These are phyloP conservation scores for Aplidium turbinatum DNA, from an alignment of 23 tunicate genomes.

Conservation along the genomic window DNA sequence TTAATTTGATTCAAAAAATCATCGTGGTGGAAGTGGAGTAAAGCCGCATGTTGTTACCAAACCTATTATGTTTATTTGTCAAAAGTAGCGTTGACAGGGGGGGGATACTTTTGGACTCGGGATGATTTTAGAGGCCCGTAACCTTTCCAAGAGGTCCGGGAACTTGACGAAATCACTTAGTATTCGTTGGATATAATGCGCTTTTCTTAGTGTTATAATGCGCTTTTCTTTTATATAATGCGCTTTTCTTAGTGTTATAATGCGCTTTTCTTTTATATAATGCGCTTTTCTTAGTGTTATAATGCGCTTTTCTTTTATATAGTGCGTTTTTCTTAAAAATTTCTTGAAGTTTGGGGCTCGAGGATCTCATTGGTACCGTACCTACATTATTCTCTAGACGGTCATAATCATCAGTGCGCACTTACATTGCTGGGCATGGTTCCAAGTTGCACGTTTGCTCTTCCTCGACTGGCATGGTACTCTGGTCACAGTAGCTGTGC, in stretches of 20 bases:
- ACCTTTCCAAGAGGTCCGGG: not conserved
- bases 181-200: no score
- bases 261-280: not conserved
- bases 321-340: no score
- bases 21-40: no score
- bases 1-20: no score
- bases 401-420: not conserved
- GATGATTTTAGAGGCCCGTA: no score
- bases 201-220: no score
- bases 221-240: not conserved
- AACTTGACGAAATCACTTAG: not conserved
- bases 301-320: not conserved
- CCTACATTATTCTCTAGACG: not conserved
- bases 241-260: not conserved
- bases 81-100: not conserved
- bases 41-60: not conserved
- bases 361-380: no score
- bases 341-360: no score
- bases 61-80: not conserved
- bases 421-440: conserved; percentile 92
- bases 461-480: conserved; percentile 67
- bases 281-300: not conserved
- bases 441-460: conserved; percentile 75
- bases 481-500: conserved; percentile 71
- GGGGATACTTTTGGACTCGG: not conserved